These are phyloP conservation scores for Paedocypris micromegethes DNA, from an alignment of 2,797 vertebrate genomes.

Conservation along the genomic window DNA sequence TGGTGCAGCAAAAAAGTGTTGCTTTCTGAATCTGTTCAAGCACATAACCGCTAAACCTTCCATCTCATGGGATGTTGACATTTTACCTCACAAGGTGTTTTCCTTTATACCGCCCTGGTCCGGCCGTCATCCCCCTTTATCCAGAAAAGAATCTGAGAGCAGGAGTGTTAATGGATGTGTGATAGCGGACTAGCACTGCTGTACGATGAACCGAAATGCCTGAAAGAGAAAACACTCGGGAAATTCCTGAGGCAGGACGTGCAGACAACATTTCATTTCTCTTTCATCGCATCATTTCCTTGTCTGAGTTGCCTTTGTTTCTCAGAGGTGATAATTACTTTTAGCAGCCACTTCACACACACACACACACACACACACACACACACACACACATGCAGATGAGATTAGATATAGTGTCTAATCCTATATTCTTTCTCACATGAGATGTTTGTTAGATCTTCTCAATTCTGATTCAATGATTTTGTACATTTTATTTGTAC, in stretches of 20 bases:
- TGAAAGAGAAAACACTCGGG: slow-evolving; percentile 7
- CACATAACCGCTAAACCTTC: not conserved
- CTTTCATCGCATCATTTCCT: slow-evolving; percentile 45
- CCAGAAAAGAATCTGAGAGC: slow-evolving; percentile 8
- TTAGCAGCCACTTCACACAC: slow-evolving; percentile 39
- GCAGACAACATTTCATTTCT: slow-evolving; percentile 31
- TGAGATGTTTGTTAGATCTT: slow-evolving; percentile 41
- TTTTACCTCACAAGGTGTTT: not conserved
- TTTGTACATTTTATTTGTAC: too few relatives aligned
- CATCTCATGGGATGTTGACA: not conserved
- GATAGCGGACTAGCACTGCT: slow-evolving; percentile 23
- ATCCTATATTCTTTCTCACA: slow-evolving; percentile 31
- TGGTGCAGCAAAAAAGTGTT: too few relatives aligned
- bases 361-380: not conserved
- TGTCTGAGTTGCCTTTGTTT: slow-evolving; percentile 40
- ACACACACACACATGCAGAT: not conserved
- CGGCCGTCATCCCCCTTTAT: not conserved
- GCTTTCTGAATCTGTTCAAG: too few relatives aligned
- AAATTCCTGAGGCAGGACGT: slow-evolving; percentile 23
- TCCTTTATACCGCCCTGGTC: not conserved
- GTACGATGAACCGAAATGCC: slow-evolving; percentile 27
- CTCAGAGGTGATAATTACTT: slow-evolving; percentile 48
- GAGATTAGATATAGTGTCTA: slow-evolving; percentile 12
- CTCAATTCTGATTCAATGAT: not conserved
- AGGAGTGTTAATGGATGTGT: slow-evolving; percentile 19